Evolutionary conservation across 2,888 invertebrate species (phyloP).

Genomic region (Stenoptilia bipunctidactyla): DNA sequence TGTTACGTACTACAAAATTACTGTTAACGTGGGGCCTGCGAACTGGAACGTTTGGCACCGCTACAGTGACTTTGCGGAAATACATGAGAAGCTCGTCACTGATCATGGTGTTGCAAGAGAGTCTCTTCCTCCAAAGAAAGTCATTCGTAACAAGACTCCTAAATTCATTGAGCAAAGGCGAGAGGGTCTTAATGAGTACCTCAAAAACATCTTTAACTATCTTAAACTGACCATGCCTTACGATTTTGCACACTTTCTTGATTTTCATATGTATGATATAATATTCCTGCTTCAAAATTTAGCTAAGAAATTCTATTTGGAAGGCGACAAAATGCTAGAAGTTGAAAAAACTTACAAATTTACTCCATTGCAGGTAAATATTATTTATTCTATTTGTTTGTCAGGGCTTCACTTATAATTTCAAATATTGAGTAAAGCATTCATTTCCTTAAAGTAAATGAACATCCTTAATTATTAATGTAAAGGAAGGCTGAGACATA

Average conservation of each 20-base stretch:
- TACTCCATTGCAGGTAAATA: conserved; percentile 80
- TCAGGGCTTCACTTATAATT: no score
- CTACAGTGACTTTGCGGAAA: conserved; percentile 90
- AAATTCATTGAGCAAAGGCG: conserved; percentile 88
- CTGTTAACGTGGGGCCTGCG: conserved; percentile 76
- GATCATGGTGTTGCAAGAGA: conserved; percentile 88
- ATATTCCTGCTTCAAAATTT: conserved; percentile 87
- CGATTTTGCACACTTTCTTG: conserved; percentile 85
- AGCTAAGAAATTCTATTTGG: conserved; percentile 81
- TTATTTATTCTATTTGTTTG: no score
- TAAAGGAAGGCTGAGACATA: no score
- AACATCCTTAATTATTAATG: not conserved
- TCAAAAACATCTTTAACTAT: conserved; percentile 81
- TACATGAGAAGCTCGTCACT: conserved; percentile 85
- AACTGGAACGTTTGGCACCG: conserved; percentile 89
- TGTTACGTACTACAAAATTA: conserved; percentile 81
- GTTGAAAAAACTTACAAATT: conserved; percentile 76
- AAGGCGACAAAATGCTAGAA: conserved; percentile 78
- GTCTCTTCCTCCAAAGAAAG: conserved; percentile 92
- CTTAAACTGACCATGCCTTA: conserved; percentile 85
- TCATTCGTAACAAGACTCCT: conserved; percentile 90
- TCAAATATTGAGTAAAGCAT: not conserved
- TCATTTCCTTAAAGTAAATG: conserved; percentile 1
- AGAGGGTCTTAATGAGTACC: conserved; percentile 83
- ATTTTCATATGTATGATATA: conserved; percentile 92